Conservation (phyloP, 2,113 vertebrate species). For the Cebidichthys violaceus region DNA sequence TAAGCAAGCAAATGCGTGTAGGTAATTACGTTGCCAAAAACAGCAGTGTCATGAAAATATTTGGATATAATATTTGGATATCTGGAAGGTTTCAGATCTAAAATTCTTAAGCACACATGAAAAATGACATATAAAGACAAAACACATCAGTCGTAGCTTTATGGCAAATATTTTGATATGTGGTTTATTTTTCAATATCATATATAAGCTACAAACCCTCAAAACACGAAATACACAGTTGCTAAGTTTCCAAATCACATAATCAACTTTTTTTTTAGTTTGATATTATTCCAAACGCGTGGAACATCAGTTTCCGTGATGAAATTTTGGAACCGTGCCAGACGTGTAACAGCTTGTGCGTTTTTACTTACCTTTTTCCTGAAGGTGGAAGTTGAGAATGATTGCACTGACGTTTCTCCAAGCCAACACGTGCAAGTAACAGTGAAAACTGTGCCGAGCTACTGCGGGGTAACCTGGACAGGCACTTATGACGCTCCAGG, state of each 20-base stretch:
- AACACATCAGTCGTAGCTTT: not conserved
- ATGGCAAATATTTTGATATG: not conserved
- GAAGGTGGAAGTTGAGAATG: conserved; percentile 87
- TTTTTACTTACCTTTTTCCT: conserved; percentile 18
- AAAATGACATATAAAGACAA: not conserved
- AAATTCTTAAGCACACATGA: not conserved
- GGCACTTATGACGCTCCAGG: conserved; percentile 85
- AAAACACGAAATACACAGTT: not conserved
- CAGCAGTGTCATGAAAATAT: not conserved
- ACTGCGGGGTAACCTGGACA: conserved; percentile 83
- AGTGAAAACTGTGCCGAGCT: conserved; percentile 87
- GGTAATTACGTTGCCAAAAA: not conserved
- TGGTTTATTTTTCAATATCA: not conserved
- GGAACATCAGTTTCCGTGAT: too few species aligned
- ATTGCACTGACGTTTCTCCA: conserved; percentile 84
- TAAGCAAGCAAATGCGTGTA: not conserved
- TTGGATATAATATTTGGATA: too few species aligned
- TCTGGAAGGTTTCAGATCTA: not conserved
- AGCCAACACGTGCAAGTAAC: conserved; percentile 85
- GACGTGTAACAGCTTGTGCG: not conserved
- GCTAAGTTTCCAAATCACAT: not conserved
- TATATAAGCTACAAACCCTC: not conserved
- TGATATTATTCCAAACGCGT: not conserved
- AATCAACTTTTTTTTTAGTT: not conserved
- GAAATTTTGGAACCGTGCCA: accelerated